A percentile compares a stretch with the other conserved stretches of the same genome.
These are phyloP conservation scores for Macroglossus sobrinus DNA, from an alignment of 2,113 vertebrate genomes.

Conservation along the genomic window DNA sequence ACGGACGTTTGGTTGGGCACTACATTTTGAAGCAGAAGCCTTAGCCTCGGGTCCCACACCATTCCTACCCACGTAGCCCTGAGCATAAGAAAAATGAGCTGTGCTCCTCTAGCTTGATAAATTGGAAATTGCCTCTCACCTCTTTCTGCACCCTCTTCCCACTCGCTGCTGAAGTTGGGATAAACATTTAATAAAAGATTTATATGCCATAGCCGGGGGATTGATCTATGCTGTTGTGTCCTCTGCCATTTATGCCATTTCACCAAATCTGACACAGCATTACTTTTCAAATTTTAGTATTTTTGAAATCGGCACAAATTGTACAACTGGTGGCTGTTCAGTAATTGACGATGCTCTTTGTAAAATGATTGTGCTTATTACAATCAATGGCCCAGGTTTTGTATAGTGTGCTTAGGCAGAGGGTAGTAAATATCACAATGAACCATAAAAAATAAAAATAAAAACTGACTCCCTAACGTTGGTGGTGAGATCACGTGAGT, in stretches of 20 bases:
- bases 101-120: neutral
- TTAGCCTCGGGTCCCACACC: no score
- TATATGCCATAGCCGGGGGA: neutral
- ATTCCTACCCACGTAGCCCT: neutral
- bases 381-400: neutral
- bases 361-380: neutral
- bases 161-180: neutral
- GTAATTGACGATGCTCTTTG: neutral
- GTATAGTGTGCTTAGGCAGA: neutral
- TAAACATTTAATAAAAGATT: neutral
- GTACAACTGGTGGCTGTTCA: neutral
- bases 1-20: neutral
- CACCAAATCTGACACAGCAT: neutral
- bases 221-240: neutral
- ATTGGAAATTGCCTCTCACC: neutral
- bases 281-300: neutral
- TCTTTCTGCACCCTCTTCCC: neutral
- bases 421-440: neutral
- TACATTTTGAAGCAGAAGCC: neutral
- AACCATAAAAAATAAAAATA: neutral
- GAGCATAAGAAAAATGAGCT: neutral
- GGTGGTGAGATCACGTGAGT: neutral
- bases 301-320: neutral
- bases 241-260: neutral
- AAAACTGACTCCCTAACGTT: neutral